phyloP scores from a whole-genome alignment of 2,113 vertebrate species.

The Arvicanthis niloticus region DNA sequence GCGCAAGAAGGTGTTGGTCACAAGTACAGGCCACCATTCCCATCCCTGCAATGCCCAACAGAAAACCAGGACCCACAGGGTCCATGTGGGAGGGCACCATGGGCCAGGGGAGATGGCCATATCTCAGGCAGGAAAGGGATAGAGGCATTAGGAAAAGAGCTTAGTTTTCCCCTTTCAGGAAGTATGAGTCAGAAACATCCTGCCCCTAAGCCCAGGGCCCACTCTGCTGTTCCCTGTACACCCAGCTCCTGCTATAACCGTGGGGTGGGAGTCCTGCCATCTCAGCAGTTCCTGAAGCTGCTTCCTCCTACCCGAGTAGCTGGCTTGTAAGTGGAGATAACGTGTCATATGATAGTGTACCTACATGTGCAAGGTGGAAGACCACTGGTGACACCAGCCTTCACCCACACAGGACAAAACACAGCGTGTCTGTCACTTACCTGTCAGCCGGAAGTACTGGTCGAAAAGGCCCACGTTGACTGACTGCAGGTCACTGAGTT shows the following conservation, averaged over 20 bases:
- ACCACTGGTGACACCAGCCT: conserved; percentile 30
- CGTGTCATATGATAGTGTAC: background rate
- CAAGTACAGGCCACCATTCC: background rate
- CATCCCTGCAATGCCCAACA: background rate
- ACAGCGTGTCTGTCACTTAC: conserved; percentile 84
- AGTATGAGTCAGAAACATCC: conserved; percentile 80
- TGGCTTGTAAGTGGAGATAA: conserved; percentile 58
- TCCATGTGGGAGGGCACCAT: background rate
- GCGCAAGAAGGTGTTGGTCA: conserved; percentile 26
- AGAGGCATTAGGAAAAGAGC: conserved; percentile 72
- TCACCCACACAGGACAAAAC: conserved; percentile 27
- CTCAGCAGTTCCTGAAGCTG: conserved; percentile 77
- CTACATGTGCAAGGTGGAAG: background rate
- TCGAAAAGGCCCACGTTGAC: conserved; percentile 98
- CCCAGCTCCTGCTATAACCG: background rate
- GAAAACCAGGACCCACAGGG: background rate
- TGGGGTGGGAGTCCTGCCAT: conserved; percentile 32
- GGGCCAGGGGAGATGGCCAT: background rate
- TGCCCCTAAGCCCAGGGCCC: conserved; percentile 49
- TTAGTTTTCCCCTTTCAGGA: conserved; percentile 80
- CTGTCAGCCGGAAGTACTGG: conserved; percentile 96
- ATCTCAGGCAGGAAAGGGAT: conserved; percentile 69
- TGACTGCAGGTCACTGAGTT: conserved; percentile 91
- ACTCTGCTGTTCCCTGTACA: background rate
- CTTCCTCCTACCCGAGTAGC: conserved; percentile 49